A percentile compares a stretch with the other conserved stretches of the same genome.
Evolutionary conservation across 2,888 invertebrate species (phyloP).

Genomic region (Emmelina monodactyla): DNA sequence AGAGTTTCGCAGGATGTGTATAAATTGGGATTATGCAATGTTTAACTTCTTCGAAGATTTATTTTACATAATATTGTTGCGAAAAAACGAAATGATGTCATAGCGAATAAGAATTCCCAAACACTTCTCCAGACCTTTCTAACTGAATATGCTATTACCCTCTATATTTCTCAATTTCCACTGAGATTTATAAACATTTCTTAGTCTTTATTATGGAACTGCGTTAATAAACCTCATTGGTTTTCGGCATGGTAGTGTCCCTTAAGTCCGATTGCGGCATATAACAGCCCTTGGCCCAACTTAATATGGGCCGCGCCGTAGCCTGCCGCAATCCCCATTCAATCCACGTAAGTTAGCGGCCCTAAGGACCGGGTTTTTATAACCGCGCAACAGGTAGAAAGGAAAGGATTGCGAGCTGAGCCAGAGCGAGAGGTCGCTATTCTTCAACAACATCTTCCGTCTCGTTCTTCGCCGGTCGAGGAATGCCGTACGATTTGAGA

Average conservation of each 20-base stretch:
- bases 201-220: too few relatives aligned
- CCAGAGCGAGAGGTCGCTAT: slow-evolving; percentile 39
- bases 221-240: too few relatives aligned
- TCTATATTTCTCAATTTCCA: too few relatives aligned
- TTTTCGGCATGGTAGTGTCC: slow-evolving; percentile 44
- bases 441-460: slow-evolving; percentile 33
- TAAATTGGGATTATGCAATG: too few relatives aligned
- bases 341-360: slow-evolving; percentile 66
- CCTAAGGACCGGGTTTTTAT: slow-evolving; percentile 65
- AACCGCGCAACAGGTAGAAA: slow-evolving; percentile 66
- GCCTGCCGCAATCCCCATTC: slow-evolving; percentile 61
- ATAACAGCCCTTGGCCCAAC: slow-evolving; percentile 61
- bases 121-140: too few relatives aligned
- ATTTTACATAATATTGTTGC: too few relatives aligned
- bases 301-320: slow-evolving; percentile 64
- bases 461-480: slow-evolving; percentile 42
- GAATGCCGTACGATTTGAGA: slow-evolving; percentile 66
- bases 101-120: too few relatives aligned
- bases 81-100: too few relatives aligned
- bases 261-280: slow-evolving; percentile 38
- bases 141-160: too few relatives aligned
- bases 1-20: too few relatives aligned
- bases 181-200: too few relatives aligned
- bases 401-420: slow-evolving; percentile 61
- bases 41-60: too few relatives aligned